Conservation (phyloP, 1,140 invertebrate species). For the Drosophila elegans region DNA sequence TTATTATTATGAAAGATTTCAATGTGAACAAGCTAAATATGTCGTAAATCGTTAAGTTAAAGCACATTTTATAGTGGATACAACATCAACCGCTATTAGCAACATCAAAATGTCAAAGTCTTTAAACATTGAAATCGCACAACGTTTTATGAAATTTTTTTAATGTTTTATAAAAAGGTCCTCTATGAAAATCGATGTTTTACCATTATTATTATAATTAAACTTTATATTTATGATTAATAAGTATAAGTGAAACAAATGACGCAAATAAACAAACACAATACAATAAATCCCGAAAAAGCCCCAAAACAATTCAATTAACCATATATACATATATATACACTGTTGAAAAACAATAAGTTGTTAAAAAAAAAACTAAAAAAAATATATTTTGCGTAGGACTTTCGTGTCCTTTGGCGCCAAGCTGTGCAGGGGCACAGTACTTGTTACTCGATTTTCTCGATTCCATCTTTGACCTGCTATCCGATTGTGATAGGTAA, state of each 20-base stretch:
- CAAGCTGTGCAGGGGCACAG: conserved; percentile 42
- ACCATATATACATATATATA: conserved; percentile 32
- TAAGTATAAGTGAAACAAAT: conserved; percentile 76
- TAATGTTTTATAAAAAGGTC: conserved; percentile 73
- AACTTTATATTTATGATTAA: conserved; percentile 79
- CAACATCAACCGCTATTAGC: conserved; percentile 29
- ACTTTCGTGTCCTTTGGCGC: conserved; percentile 27
- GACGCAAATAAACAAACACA: conserved; percentile 81
- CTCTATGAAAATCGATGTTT: conserved; percentile 59
- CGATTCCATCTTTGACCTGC: conserved; percentile 4
- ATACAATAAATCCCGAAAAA: conserved; percentile 51
- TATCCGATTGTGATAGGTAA: not conserved
- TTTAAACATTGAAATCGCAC: conserved; percentile 53
- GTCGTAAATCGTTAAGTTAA: conserved; percentile 54
- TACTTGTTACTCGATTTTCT: conserved; percentile 19
- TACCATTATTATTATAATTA: conserved; percentile 76
- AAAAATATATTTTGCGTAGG: conserved; percentile 9
- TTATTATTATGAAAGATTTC: conserved; percentile 56
- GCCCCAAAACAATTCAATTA: conserved; percentile 39
- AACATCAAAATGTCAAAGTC: conserved; percentile 26
- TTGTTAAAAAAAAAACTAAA: conserved; percentile 19
- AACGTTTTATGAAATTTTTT: conserved; percentile 62
- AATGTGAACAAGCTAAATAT: conserved; percentile 54
- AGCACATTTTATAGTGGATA: conserved; percentile 21
- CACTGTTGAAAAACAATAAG: conserved; percentile 25